Percentiles rank a stretch among this genome's conserved stretches.
Conservation (phyloP, 2,113 vertebrate species). For the Etia nguti region DNA sequence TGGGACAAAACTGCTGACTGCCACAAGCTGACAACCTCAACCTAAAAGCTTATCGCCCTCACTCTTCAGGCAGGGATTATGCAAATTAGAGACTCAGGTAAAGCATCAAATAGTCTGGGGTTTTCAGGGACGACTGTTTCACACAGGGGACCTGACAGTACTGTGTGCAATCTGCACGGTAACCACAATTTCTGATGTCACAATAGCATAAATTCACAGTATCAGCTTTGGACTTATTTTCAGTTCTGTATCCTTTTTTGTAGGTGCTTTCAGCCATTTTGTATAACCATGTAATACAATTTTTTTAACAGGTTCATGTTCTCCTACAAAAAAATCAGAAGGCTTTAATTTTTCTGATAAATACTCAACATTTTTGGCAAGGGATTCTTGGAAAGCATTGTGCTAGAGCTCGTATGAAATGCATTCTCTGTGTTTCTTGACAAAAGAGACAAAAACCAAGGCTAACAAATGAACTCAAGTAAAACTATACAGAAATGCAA, state of each 20-base stretch:
- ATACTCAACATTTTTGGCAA: background rate
- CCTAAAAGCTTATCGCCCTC: conserved; percentile 45
- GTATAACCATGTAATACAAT: fast-evolving
- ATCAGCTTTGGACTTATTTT: background rate
- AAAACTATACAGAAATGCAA: background rate
- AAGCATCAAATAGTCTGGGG: conserved; percentile 5
- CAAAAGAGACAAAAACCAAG: background rate
- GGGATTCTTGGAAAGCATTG: background rate
- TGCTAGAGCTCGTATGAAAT: background rate
- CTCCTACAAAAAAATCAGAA: background rate
- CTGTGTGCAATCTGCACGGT: background rate
- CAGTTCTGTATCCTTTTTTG: background rate
- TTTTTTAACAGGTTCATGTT: background rate
- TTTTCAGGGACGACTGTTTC: background rate
- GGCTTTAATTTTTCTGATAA: background rate
- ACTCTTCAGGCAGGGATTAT: conserved; percentile 39
- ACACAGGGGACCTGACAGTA: background rate
- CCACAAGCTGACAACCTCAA: conserved; percentile 14
- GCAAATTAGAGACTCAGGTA: conserved; percentile 38
- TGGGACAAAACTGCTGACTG: conserved; percentile 53
- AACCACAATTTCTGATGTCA: background rate
- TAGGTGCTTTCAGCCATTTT: background rate
- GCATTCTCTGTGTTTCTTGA: background rate
- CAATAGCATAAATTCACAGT: background rate
- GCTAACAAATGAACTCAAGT: background rate